Base-by-base conservation (phyloP, 2,888 invertebrate genomes). In the Drosophila histrio region DNA sequence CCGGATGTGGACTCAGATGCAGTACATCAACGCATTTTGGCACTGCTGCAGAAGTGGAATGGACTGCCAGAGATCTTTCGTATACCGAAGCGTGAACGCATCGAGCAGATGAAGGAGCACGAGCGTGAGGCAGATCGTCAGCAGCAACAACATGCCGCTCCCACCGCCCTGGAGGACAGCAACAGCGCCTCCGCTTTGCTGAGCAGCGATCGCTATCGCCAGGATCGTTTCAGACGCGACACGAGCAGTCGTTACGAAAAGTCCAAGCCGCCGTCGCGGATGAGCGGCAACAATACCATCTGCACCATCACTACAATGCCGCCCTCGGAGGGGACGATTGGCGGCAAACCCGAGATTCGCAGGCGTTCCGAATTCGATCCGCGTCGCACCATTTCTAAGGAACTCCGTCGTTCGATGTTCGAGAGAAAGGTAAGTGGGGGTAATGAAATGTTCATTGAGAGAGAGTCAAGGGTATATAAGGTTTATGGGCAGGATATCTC, bases 101-200 rank as follows among this genome's bases (percentile, higher is more conserved):
- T 97, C 67, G 97, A 98, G 89, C 97, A 97, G 91, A 97, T 98
- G 96, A 98, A 98, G 89, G 97, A 97, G 89, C 98, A 98, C 89
- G 98, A 98, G 92, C 93, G 97, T 32, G 97, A 97, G 93, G 97
- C 97, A 0, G 96, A 96, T 92, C 93, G 92, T 43, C 91, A 88
- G 89, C 87, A 92, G n/a, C 52, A 52, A 4, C 22, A 59, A 5
- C 58, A 54, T 13, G 47, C 26, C 90, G 81, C 92, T 81, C 72
- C 79, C 2, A 66, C 76, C 2, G 68, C 73, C 1, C 41, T 71
- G 49, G 68, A 61, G 21, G 67, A 72, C 13, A 69, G 62, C n/a
- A 79, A 67, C 34, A 59, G 43, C 26, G 65, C 64, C n/a, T 39
- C 67, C 0, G 47, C 50, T 1, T 46, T 82, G 50, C 67, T 63